Evolutionary conservation across 2,888 invertebrate genomes (phyloP), one percentile per base, ranked within the genome.

Genomic region (Masnerella sp.): DNA sequence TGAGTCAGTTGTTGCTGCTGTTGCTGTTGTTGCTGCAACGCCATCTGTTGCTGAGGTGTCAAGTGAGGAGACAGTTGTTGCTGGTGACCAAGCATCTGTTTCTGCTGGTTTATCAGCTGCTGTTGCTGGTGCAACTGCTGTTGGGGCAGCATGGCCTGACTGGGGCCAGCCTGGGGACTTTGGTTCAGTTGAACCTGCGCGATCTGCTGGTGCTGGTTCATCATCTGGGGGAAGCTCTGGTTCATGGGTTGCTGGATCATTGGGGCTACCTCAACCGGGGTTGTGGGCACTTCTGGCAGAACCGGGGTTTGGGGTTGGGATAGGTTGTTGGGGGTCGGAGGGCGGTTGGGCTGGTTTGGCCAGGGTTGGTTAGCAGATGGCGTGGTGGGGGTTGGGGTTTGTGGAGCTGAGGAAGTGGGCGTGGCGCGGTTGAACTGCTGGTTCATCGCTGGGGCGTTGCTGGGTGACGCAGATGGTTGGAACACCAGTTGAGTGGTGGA

Each of bases 71-170:
- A 74, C 11, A 65, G 45, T 9, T 51, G 49, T 58, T 77, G 75
- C 25, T 72, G 76, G 2, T 71, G 69, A 3, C 45, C 17, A 2
- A 76, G 5, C 76, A 91, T 90, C 76, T 91, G 91, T 76, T 91
- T 91, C 76, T 91, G 91, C 38, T 91, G 91, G 52, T 67, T 80
- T 75, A 61, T 79, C 22, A 80, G 70, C 14, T 77, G 77, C 15
- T 78, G 79, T 18, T n/a, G n/a, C n/a, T 77, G 78, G 61, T 84
- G 67, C 56, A 79, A 79, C 18, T 78, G 67, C 25, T 80, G 81
- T 1, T 76, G 74, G 3, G 79, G 17, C 54, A 78, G 68, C 15
- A 75, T 45, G 3, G 74, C 71, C 30, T 78, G 72, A 11, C 45
- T 64, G 4, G 75, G 8, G 2, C n/a, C 18, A 42, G 77, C 72